A percentile compares a stretch with the other conserved stretches of the same genome.
Evolutionary conservation across 2,888 invertebrate species (phyloP).

Genomic region (Pycnomerus fuliginosus): DNA sequence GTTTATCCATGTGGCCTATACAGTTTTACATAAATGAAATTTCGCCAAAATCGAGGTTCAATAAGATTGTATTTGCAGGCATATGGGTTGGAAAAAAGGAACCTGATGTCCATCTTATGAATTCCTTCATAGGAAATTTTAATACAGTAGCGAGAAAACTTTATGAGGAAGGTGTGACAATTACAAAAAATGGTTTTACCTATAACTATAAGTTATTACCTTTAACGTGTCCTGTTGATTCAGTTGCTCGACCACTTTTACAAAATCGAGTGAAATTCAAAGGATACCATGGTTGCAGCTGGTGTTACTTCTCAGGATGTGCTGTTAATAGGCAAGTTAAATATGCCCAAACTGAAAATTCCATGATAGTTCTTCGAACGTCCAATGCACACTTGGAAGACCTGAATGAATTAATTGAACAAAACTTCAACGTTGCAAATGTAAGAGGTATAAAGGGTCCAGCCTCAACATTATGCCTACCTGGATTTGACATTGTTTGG

Average conservation of each 20-base stretch:
- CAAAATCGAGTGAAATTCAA: neutral
- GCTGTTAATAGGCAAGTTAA: neutral
- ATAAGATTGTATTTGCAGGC: neutral
- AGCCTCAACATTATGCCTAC: neutral
- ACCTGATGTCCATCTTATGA: neutral
- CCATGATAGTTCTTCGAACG: too few species aligned
- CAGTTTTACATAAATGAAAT: neutral
- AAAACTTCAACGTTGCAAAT: too few species aligned
- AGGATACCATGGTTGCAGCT: neutral
- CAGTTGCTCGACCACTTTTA: neutral
- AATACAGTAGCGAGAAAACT: neutral
- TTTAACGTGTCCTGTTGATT: neutral
- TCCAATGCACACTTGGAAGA: neutral
- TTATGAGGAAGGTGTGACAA: neutral
- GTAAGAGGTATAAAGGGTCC: neutral
- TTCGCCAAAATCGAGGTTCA: neutral
- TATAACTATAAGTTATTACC: neutral
- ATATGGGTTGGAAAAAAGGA: constrained; percentile 1
- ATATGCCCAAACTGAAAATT: neutral
- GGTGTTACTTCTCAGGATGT: neutral
- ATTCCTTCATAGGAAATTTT: neutral
- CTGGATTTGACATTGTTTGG: constrained; percentile 1
- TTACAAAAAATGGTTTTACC: neutral
- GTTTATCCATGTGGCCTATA: neutral
- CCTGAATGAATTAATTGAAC: too few species aligned